phyloP scores from a whole-genome alignment of 1,140 invertebrate genomes.

The Drosophila orosa region DNA sequence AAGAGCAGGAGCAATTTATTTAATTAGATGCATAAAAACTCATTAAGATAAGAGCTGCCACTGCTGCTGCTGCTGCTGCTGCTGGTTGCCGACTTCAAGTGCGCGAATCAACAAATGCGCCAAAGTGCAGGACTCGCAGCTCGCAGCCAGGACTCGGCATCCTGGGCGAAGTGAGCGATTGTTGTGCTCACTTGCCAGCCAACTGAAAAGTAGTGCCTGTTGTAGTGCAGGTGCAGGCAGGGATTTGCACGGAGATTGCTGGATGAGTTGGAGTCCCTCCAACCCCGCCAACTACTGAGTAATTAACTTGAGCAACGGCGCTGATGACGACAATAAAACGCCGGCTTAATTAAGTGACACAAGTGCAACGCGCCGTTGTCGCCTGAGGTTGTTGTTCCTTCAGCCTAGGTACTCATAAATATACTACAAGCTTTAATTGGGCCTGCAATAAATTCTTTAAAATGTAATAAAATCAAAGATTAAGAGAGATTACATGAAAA shows the following conservation, averaged over 20 bases:
- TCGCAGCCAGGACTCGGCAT: constrained; percentile 20
- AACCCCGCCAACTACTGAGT: constrained; percentile 41
- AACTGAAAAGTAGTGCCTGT: constrained; percentile 63
- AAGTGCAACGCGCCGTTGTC: constrained; percentile 62
- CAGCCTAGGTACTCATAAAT: constrained; percentile 9
- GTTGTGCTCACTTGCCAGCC: constrained; percentile 79
- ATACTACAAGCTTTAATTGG: not conserved
- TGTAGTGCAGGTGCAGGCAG: constrained; percentile 12
- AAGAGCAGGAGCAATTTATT: constrained; percentile 78
- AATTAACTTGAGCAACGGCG: constrained; percentile 77
- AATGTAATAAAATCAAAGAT: not conserved
- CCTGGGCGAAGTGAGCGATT: constrained; percentile 60
- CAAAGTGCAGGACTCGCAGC: constrained; percentile 62
- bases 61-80: constrained; percentile 27
- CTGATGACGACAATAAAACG: constrained; percentile 73
- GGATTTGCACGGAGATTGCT: constrained; percentile 35
- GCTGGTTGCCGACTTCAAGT: constrained; percentile 56
- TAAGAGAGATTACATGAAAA: not conserved
- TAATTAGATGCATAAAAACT: constrained; percentile 83
- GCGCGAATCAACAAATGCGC: constrained; percentile 81
- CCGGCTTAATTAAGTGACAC: constrained; percentile 80
- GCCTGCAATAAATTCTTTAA: not conserved
- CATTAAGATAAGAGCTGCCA: constrained; percentile 80
- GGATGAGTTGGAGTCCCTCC: constrained; percentile 22
- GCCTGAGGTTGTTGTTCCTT: constrained; percentile 15